Evolutionary conservation across 2,888 invertebrate species (phyloP).

Genomic region (Atrina japonica): DNA sequence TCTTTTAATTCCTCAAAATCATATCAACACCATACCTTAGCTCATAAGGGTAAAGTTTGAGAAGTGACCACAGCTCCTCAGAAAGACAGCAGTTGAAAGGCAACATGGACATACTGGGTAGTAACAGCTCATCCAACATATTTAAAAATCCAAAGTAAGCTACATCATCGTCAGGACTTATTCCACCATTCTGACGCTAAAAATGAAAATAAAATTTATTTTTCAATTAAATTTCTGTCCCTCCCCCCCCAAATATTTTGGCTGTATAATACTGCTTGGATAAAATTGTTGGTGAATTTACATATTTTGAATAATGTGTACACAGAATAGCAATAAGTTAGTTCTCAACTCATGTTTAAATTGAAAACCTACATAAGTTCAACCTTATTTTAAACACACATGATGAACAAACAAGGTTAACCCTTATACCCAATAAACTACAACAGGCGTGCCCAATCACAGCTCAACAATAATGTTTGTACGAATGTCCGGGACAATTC

Average conservation of each 20-base stretch:
- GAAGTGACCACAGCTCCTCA: conserved; percentile 96
- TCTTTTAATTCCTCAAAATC: too few species aligned
- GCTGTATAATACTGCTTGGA: background rate
- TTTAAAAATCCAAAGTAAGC: conserved; percentile 90
- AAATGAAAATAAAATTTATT: conserved; percentile 19
- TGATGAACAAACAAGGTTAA: too few species aligned
- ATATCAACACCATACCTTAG: conserved; percentile 68
- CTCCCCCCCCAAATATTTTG: background rate
- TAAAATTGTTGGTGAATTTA: too few species aligned
- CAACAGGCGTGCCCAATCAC: too few species aligned
- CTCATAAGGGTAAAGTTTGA: conserved; percentile 81
- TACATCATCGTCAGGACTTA: conserved; percentile 66
- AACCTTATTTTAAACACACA: too few species aligned
- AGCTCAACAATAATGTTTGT: too few species aligned
- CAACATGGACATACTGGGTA: conserved; percentile 94
- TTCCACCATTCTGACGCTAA: conserved; percentile 64
- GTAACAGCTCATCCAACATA: conserved; percentile 91
- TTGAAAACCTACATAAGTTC: too few species aligned
- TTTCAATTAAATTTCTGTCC: background rate
- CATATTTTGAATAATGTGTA: too few species aligned
- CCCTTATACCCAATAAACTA: too few species aligned
- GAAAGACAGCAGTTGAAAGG: conserved; percentile 97
- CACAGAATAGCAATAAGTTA: too few species aligned
- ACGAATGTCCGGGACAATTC: too few species aligned
- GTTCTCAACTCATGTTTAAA: too few species aligned